Conservation (phyloP, 2,797 vertebrate species). For the Chaetodon trifasciatus region DNA sequence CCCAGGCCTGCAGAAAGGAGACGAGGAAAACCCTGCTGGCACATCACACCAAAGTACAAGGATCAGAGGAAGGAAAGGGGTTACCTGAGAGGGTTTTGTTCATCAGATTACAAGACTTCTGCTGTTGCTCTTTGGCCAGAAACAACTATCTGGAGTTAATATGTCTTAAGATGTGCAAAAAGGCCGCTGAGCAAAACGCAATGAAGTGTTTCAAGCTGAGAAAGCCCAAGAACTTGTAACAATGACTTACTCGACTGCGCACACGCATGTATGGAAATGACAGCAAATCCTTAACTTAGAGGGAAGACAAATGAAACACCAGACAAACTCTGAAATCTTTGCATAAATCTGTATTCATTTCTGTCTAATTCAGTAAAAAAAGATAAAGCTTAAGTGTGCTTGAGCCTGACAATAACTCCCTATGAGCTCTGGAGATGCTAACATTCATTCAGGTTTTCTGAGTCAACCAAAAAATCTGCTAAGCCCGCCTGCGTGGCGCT, state of each 20-base stretch:
- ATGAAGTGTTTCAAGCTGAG: background rate
- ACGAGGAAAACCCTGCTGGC: background rate
- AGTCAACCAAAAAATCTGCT: no score
- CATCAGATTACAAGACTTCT: conserved; percentile 24
- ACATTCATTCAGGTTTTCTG: no score
- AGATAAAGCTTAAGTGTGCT: background rate
- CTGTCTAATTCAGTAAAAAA: no score
- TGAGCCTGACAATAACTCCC: background rate
- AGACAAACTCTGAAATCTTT: no score
- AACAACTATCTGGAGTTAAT: conserved; percentile 41
- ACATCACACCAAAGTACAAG: conserved; percentile 26
- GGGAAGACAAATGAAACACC: no score
- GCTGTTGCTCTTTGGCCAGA: conserved; percentile 33
- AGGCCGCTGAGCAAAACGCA: conserved; percentile 14
- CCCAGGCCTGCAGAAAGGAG: background rate
- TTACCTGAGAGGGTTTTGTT: conserved; percentile 31
- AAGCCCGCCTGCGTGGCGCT: no score
- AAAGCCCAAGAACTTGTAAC: background rate
- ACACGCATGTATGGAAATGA: no score
- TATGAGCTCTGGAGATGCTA: background rate
- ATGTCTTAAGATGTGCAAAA: conserved; percentile 38
- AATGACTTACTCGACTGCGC: no score
- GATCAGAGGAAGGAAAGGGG: conserved; percentile 34
- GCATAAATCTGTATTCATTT: no score
- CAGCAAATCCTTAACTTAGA: no score